phyloP scores from a whole-genome alignment of 2,113 vertebrate species.

The Trichechus manatus region DNA sequence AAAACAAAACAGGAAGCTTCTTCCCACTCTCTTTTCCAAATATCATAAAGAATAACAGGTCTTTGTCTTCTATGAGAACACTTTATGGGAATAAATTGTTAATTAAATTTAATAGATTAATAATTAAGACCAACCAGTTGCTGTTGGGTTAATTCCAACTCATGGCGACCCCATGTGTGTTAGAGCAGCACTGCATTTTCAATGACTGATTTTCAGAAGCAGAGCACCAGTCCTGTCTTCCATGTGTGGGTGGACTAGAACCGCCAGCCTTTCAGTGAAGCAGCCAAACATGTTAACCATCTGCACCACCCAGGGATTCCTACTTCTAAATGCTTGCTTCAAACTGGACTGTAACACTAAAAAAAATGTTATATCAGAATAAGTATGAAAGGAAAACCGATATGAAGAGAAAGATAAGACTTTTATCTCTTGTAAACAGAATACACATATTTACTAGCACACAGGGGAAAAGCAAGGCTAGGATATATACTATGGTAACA shows the following conservation, averaged over 20 bases:
- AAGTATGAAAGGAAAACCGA: background rate
- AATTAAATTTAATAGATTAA: background rate
- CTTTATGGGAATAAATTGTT: background rate
- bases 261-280: background rate
- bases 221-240: too few species aligned
- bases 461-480: background rate
- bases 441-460: background rate
- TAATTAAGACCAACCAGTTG: background rate
- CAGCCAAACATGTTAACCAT: background rate
- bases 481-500: background rate
- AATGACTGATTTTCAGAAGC: too few species aligned
- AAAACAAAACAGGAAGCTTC: background rate
- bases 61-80: background rate
- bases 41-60: background rate
- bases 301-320: background rate
- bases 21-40: background rate
- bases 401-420: background rate
- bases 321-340: background rate
- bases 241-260: too few species aligned
- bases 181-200: too few species aligned
- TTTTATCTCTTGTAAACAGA: background rate
- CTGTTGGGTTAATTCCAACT: too few species aligned
- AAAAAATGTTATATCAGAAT: background rate
- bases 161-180: too few species aligned
- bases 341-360: background rate